Percentiles rank a stretch among this genome's conserved stretches.
phyloP scores from a whole-genome alignment of 2,113 vertebrate species.

The Eulacestoma nigropectus region DNA sequence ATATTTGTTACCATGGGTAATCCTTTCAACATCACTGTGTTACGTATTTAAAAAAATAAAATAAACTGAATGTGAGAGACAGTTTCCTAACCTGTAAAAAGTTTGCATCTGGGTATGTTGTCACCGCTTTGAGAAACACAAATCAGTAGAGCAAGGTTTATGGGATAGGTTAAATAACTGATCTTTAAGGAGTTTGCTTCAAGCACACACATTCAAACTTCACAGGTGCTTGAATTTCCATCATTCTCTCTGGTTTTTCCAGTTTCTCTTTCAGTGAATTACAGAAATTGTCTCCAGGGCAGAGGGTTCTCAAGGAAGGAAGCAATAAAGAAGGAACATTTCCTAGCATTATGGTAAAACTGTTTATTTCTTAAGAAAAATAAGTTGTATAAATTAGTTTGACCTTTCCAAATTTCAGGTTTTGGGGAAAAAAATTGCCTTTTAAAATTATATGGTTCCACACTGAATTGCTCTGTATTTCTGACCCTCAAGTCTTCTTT shows the following conservation, averaged over 20 bases:
- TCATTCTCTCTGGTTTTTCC: neutral
- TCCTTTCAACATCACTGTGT: neutral
- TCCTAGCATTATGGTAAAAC: neutral
- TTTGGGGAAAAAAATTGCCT: neutral
- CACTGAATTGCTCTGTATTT: neutral
- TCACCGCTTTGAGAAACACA: neutral
- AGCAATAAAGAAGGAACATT: neutral
- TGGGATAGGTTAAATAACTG: neutral
- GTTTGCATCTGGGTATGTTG: neutral
- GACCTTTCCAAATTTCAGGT: conserved; percentile 20
- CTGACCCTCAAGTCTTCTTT: neutral
- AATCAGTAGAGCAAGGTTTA: neutral
- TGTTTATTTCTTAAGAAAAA: conserved; percentile 35
- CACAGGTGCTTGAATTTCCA: neutral
- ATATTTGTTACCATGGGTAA: neutral
- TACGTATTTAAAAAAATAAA: neutral
- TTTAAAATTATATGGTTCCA: neutral
- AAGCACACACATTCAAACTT: neutral
- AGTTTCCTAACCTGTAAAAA: neutral
- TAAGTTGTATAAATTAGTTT: neutral
- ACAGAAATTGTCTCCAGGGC: conserved; percentile 3
- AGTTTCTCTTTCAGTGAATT: neutral
- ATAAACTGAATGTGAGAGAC: neutral
- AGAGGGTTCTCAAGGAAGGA: neutral
- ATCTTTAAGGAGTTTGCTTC: neutral